Base-by-base conservation (phyloP, 2,888 invertebrate genomes). In the Tachina grossa region DNA sequence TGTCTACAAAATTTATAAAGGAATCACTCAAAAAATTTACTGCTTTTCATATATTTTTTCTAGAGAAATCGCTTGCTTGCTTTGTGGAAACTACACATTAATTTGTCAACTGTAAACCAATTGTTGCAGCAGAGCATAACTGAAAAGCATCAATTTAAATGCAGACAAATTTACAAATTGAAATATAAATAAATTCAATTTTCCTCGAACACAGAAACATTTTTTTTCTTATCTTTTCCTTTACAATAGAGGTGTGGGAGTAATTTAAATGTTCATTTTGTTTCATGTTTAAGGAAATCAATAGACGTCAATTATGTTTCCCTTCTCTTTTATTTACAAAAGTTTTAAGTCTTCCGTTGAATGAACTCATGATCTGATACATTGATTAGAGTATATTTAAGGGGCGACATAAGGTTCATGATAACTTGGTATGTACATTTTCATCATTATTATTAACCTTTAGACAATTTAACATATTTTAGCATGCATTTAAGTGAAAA, bases 181-280 rank as follows among this genome's bases (percentile, higher is more conserved):
- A 84, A 84, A 80, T 75, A 74, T n/a, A 79, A 65, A 71, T 69
- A 80, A 76, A 80, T 84, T 84, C n/a, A 75, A 80, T 84, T 76
- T 84, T 57, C 45, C 22, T 66, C 43, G 47, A 71, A 53, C 16
- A 71, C 49, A 63, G 51, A 9, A 22, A 39, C 53, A 74, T 61
- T 68, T 31, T 31, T 31, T 31, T 31, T n/a, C n/a, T 31, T 31
- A 31, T 6, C 14, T 22, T 71, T 43, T 65, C 2, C 0, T 10
- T 39, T 45, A 45, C 57, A 66, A 65, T 66, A 49, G 65, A 65
- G 59, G 45, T 61, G 41, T 61, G 41, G 74, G 47, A 45, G 80
- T 76, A 66, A 69, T 76, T 80, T 69, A 77, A 83, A 71, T 65
- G 45, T 65, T 53, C 14, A 76, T 57, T 31, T 31, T 63, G 55